Percentiles rank a stretch among this genome's conserved stretches.
phyloP scores from a whole-genome alignment of 2,113 vertebrate genomes.

The Nibea albiflora region DNA sequence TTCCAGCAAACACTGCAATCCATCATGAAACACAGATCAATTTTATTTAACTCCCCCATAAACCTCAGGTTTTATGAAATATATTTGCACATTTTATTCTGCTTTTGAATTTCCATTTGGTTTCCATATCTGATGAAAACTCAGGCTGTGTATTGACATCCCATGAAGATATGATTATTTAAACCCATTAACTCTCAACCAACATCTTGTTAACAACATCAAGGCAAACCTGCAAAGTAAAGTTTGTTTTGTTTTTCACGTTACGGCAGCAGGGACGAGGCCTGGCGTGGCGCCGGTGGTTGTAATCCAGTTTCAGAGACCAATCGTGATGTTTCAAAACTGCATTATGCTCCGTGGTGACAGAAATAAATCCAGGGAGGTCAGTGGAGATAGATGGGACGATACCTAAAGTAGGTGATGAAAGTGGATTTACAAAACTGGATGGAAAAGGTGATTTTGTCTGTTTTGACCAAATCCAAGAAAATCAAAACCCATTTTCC shows the following conservation, averaged over 20 bases:
- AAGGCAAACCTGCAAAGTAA: neutral
- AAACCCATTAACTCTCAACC: neutral
- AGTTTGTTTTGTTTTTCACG: neutral
- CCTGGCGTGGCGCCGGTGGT: neutral
- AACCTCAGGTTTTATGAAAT: neutral
- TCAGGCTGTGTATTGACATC: neutral
- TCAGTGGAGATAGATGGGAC: slow-evolving; percentile 30
- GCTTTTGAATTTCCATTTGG: neutral
- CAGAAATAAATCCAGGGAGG: slow-evolving; percentile 36
- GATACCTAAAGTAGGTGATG: slow-evolving; percentile 48
- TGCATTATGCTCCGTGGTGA: slow-evolving; percentile 32
- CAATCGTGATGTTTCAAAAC: slow-evolving; percentile 47
- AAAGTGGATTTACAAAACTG: slow-evolving; percentile 23
- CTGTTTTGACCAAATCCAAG: neutral
- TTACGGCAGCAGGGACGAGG: neutral
- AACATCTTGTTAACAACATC: neutral
- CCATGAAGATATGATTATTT: neutral
- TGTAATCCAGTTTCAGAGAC: slow-evolving; percentile 48
- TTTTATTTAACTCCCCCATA: slow-evolving; percentile 1
- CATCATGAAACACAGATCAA: slow-evolving; percentile 14
- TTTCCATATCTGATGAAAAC: slow-evolving; percentile 4
- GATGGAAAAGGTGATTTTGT: neutral
- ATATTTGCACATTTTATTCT: neutral
- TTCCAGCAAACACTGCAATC: neutral
- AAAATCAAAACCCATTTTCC: neutral